phyloP scores from a whole-genome alignment of 2,797 vertebrate genomes.

The Geotria australis region DNA sequence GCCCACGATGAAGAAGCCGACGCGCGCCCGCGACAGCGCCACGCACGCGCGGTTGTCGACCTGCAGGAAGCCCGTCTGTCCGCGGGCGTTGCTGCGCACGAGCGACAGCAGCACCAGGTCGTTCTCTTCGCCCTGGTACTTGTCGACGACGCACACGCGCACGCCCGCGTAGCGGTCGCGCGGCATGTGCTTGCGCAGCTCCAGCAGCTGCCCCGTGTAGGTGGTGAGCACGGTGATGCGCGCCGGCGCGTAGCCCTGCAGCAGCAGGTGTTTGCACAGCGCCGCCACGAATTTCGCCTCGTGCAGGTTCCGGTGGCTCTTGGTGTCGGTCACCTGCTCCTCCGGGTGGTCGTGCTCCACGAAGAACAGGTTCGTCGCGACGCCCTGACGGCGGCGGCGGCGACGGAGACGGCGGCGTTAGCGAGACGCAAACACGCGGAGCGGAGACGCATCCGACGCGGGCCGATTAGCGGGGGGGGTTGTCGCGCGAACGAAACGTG shows the following conservation, averaged over 20 bases:
- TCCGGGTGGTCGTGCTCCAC: slow-evolving; percentile 5
- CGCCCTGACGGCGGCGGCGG: slow-evolving; percentile 6
- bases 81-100: slow-evolving; percentile 5
- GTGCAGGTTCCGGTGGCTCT: slow-evolving; percentile 6
- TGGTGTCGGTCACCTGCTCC: slow-evolving; percentile 5
- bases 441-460: too few species aligned
- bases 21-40: slow-evolving; percentile 6
- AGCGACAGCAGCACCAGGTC: slow-evolving; percentile 7
- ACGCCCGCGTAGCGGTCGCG: slow-evolving; percentile 2
- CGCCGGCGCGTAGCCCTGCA: slow-evolving; percentile 5
- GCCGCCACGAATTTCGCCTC: slow-evolving; percentile 5
- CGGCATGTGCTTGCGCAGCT: slow-evolving; percentile 4
- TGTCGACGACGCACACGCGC: slow-evolving; percentile 6
- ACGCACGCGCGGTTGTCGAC: slow-evolving; percentile 7
- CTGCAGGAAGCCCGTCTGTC: slow-evolving; percentile 5
- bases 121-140: slow-evolving; percentile 8
- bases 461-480: too few species aligned
- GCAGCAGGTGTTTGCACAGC: slow-evolving; percentile 5
- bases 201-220: slow-evolving; percentile 5
- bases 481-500: too few species aligned
- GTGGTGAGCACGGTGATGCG: slow-evolving; percentile 7
- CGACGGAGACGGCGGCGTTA: too few species aligned
- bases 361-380: slow-evolving; percentile 5
- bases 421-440: too few species aligned
- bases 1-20: slow-evolving; percentile 6